A percentile compares a stretch with the other conserved stretches of the same genome.
Conservation (phyloP, 2,888 invertebrate genomes). For the Drosophila macrospina region DNA sequence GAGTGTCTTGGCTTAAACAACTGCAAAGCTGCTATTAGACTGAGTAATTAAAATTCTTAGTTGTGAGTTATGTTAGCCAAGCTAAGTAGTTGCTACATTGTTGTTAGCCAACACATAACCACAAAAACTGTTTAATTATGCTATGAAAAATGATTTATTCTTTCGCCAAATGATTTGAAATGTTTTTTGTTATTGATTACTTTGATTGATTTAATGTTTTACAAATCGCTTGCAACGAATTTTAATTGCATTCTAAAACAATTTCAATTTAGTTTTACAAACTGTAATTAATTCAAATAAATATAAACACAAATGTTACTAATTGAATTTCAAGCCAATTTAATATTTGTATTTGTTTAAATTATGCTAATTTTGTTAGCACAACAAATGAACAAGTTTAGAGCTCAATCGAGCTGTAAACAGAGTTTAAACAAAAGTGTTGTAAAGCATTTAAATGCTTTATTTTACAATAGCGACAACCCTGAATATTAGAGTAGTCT, state of each 20-base stretch:
- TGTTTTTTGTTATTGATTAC: background rate
- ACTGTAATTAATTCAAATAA: too few relatives aligned
- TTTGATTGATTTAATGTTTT: background rate
- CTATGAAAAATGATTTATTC: conserved; percentile 5
- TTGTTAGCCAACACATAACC: background rate
- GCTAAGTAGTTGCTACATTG: background rate
- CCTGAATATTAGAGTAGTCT: conserved; percentile 6
- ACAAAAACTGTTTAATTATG: background rate
- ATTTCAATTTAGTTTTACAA: too few relatives aligned
- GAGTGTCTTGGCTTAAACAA: conserved; percentile 1
- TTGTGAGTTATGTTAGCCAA: background rate
- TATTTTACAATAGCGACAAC: background rate
- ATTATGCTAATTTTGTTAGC: background rate
- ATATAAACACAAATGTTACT: too few relatives aligned
- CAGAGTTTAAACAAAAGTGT: background rate
- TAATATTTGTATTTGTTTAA: background rate
- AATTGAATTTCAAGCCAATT: background rate
- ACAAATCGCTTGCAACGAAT: background rate
- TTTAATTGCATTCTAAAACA: too few relatives aligned
- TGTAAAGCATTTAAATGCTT: conserved; percentile 1
- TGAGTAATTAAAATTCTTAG: background rate
- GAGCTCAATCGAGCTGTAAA: background rate
- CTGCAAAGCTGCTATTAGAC: background rate
- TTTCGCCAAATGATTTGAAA: background rate
- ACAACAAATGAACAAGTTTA: background rate